Conservation (phyloP, 2,888 invertebrate genomes). For the Sphaerophoria rueppellii region DNA sequence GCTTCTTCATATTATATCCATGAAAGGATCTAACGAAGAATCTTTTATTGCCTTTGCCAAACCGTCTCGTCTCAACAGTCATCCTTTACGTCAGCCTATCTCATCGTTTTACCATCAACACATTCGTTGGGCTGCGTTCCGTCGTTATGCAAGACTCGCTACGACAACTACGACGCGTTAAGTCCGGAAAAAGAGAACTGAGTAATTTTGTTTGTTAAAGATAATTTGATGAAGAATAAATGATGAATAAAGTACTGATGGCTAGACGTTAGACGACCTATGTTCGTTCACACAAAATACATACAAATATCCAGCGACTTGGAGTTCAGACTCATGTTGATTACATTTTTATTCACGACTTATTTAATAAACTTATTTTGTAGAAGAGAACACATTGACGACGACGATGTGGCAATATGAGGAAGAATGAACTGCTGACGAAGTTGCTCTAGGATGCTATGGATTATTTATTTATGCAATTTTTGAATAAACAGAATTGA, state of each 20-base stretch:
- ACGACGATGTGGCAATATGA: neutral
- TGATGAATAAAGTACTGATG: slow-evolving; percentile 33
- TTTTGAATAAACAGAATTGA: neutral
- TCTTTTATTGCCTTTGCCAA: too few relatives aligned
- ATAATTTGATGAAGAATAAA: slow-evolving; percentile 63
- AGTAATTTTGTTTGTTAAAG: slow-evolving; percentile 33
- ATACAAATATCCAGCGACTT: neutral
- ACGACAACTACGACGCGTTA: too few relatives aligned
- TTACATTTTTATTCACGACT: slow-evolving; percentile 66
- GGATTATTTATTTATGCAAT: neutral
- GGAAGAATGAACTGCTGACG: neutral
- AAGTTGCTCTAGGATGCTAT: neutral
- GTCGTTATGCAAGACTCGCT: too few relatives aligned
- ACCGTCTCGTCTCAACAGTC: too few relatives aligned
- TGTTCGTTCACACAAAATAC: neutral
- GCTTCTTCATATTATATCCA: too few relatives aligned
- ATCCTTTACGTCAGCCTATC: too few relatives aligned
- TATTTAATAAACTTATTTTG: slow-evolving; percentile 65
- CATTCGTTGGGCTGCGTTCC: too few relatives aligned
- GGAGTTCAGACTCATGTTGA: slow-evolving; percentile 46
- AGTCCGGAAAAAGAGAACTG: too few relatives aligned
- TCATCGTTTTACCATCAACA: too few relatives aligned
- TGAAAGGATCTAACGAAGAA: too few relatives aligned
- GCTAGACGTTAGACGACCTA: neutral
- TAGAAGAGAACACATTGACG: slow-evolving; percentile 5